Percentiles rank a stretch among this genome's conserved stretches.
Evolutionary conservation across 2,113 vertebrate genomes (phyloP).

Genomic region (Vanacampus margaritifer): DNA sequence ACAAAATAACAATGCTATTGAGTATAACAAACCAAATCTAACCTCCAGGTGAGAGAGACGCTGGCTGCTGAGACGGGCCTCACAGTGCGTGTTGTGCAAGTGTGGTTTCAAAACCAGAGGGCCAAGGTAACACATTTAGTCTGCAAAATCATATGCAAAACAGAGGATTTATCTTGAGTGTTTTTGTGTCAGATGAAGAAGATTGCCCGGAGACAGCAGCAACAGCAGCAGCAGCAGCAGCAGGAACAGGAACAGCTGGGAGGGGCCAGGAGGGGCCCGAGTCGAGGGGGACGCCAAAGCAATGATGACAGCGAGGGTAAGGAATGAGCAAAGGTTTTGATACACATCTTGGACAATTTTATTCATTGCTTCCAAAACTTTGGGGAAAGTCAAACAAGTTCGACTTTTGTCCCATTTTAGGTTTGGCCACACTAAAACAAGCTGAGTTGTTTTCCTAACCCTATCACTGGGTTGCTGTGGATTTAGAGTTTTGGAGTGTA

Average conservation of each 20-base stretch:
- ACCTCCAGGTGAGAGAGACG: slow-evolving; percentile 81
- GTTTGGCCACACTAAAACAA: too few species aligned
- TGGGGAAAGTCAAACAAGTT: not conserved
- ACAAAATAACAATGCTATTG: too few species aligned
- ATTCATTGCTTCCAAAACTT: too few species aligned
- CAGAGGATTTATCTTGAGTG: not conserved
- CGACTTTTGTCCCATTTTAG: not conserved
- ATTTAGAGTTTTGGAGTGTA: too few species aligned
- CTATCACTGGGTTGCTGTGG: too few species aligned
- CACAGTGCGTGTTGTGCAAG: slow-evolving; percentile 86
- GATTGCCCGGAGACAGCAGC: slow-evolving; percentile 85
- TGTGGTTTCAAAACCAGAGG: slow-evolving; percentile 91
- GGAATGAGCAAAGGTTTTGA: slow-evolving; percentile 5
- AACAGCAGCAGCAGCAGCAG: slow-evolving; percentile 84
- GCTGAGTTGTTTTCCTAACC: too few species aligned
- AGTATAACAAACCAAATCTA: slow-evolving; percentile 2
- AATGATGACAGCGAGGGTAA: slow-evolving; percentile 86
- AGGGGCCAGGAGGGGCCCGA: slow-evolving; percentile 70
- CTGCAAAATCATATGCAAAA: not conserved
- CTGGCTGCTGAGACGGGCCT: slow-evolving; percentile 87
- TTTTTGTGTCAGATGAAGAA: slow-evolving; percentile 82
- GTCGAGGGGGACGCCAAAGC: slow-evolving; percentile 79
- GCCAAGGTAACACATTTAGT: slow-evolving; percentile 77
- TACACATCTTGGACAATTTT: not conserved
- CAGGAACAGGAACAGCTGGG: slow-evolving; percentile 83